Conservation (phyloP, 1,140 invertebrate species). For the Diachasmimorpha longicaudata region DNA sequence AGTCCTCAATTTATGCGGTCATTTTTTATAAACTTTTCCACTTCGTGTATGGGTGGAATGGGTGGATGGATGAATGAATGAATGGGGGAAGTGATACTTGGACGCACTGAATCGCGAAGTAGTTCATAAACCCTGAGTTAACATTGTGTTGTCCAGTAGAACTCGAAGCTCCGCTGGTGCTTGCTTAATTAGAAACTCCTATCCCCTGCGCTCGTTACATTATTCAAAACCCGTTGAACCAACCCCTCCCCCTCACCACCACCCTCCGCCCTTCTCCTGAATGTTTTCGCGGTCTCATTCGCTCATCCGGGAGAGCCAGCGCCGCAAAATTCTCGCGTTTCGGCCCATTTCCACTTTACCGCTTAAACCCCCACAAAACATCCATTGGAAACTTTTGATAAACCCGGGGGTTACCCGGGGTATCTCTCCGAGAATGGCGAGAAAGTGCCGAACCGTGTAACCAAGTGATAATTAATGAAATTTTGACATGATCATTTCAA, state of each 20-base stretch:
- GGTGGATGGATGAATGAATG: background rate
- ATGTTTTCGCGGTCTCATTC: background rate
- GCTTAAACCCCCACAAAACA: conserved; percentile 47
- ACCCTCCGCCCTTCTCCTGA: background rate
- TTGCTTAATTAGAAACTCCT: conserved; percentile 62
- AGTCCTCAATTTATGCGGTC: too few species aligned
- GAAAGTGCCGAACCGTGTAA: conserved; percentile 55
- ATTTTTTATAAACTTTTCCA: too few species aligned
- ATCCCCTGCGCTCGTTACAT: conserved; percentile 53
- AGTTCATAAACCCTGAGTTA: conserved; percentile 27
- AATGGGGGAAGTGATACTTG: background rate
- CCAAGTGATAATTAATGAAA: conserved; percentile 61
- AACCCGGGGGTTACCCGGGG: conserved; percentile 22
- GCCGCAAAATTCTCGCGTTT: conserved; percentile 44
- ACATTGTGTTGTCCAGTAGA: conserved; percentile 56
- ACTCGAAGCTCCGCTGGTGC: conserved; percentile 22
- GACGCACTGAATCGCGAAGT: conserved; percentile 48
- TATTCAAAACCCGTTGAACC: conserved; percentile 50
- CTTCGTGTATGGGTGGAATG: background rate
- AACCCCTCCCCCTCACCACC: too few species aligned
- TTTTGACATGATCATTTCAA: conserved; percentile 33
- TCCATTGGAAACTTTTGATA: conserved; percentile 56
- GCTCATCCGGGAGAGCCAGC: background rate
- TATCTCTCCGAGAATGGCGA: background rate
- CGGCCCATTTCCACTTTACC: background rate